These are phyloP conservation scores for Drosophila robusta DNA, from an alignment of 2,888 invertebrate genomes.

Conservation along the genomic window DNA sequence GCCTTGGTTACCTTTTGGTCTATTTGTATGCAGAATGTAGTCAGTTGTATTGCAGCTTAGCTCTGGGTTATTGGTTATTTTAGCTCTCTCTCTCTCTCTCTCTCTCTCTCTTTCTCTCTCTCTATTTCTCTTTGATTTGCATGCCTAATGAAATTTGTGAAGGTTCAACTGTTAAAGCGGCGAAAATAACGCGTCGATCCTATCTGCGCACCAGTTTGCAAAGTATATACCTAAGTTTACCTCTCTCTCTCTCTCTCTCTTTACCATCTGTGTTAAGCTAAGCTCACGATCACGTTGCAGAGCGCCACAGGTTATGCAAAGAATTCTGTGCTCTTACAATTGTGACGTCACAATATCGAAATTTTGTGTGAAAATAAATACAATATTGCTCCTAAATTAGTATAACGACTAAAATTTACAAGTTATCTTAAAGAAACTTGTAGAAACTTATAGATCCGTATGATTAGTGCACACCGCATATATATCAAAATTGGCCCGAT, in stretches of 20 bases:
- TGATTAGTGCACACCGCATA: no score
- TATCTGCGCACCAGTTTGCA: conserved; percentile 84
- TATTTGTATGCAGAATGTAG: conserved; percentile 28
- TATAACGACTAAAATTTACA: no score
- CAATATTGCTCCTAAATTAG: no score
- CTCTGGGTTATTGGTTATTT: conserved; percentile 40
- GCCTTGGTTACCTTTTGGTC: conserved; percentile 1
- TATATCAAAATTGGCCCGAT: no score
- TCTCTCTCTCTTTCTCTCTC: conserved; percentile 13
- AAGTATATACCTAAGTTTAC: conserved; percentile 69
- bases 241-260: conserved; percentile 9
- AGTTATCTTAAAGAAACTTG: no score
- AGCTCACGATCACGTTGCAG: neutral
- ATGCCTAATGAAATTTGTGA: conserved; percentile 54
- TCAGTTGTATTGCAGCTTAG: conserved; percentile 24
- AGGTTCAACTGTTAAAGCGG: conserved; percentile 73
- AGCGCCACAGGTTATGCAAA: no score
- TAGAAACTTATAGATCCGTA: no score
- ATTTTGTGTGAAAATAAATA: no score
- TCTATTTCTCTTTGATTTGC: conserved; percentile 50
- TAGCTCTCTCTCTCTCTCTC: conserved; percentile 19
- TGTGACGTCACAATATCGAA: no score
- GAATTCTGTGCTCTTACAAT: no score
- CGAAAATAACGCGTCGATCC: conserved; percentile 81
- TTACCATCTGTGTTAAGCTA: neutral